Evolutionary conservation across 2,888 invertebrate species (phyloP), one percentile per base, ranked within the genome.

Genomic region (Bombylius discolor): DNA sequence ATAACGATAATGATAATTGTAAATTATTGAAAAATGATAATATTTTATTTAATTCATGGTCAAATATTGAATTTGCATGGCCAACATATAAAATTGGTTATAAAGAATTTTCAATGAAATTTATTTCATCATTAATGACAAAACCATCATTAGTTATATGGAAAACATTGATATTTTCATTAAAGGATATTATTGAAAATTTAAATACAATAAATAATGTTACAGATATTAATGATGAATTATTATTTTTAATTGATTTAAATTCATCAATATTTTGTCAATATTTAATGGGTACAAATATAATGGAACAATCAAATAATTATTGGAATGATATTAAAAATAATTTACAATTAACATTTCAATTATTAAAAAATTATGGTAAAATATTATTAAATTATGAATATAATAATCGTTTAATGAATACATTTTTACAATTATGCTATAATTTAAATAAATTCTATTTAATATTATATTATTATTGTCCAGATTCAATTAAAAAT

Each of bases 81-180:
- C 71, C 73, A 4, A 63, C 66, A 13, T 55, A 59, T 1, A 62
- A 65, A 3, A 69, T 67, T 0, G 72, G 23, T 23, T 23, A 73
- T 0, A 57, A 57, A 5, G 65, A 66, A 2, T 73, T 73, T 52
- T 68, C 23, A 23, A 2, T 68, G 0, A 68, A 68, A 44, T 63
- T 72, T 1, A 62, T 74, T 3, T 64, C 67, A 5, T 65, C 66
- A 4, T 58, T 73, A 0, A 67, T 69, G 61, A 67, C 70, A 1
- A 72, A 71, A 53, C 71, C 71, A 4, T 70, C 73, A 2, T 56
- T 74, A 44, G 68, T 68, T 5, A 68, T 74, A 13, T 74, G 74
- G 72, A 69, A 70, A 49, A 66, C 68, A 4, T 57, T 72, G 33
- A 58, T 72, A 12, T 70, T 64, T 57, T 60, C 63, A 4, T 60